Base-by-base conservation (phyloP, 2,113 vertebrate species). In the Vulpes lagopus region DNA sequence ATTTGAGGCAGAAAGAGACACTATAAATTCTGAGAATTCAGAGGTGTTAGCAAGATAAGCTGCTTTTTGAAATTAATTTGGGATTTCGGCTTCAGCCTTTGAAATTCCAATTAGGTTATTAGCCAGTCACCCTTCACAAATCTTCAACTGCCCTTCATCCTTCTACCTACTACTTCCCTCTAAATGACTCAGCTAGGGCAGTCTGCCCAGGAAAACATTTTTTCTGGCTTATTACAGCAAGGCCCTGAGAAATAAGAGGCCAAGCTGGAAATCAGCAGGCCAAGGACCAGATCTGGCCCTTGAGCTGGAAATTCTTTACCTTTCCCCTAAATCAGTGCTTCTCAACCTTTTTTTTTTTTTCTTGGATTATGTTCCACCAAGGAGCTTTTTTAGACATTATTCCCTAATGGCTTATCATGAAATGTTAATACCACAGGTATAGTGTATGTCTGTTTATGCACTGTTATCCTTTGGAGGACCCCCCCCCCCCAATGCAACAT, bases 61-160 rank as follows among this genome's bases (percentile, higher is more conserved):
- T 94, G 71, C 53, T 62, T 57, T 96, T 95, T 55, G 51, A 98
- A 97, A 97, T 94, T 95, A 93, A 97, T 89, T 97, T 97, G 91
- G 64, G 32, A 35, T 94, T 91, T 65, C 59, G 51, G 67, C 67
- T 96, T 97, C 53, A 43, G 27, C 12, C 69, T 97, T 94, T 94
- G 69, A 93, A 96, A 97, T 94, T 97, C 76, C 89, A 95, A 85
- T 97, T 92, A 91, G 38, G 49, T 94, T 97, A 95, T 95, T 96
- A 95, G 23, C 65, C 53, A 74, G 59, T 22, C 73, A 91, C 57
- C 79, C 88, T 94, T 94, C 93, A 91, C 53, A 97, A 92, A 94
- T 93, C 91, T 97, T 95, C 81, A 87, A 76, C 43, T 85, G 64
- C 23, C 94, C 88, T 95, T 95, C 64, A 79, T 95, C 76, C 62